Base-by-base conservation (phyloP, 2,888 invertebrate species). In the Andrena minutula region DNA sequence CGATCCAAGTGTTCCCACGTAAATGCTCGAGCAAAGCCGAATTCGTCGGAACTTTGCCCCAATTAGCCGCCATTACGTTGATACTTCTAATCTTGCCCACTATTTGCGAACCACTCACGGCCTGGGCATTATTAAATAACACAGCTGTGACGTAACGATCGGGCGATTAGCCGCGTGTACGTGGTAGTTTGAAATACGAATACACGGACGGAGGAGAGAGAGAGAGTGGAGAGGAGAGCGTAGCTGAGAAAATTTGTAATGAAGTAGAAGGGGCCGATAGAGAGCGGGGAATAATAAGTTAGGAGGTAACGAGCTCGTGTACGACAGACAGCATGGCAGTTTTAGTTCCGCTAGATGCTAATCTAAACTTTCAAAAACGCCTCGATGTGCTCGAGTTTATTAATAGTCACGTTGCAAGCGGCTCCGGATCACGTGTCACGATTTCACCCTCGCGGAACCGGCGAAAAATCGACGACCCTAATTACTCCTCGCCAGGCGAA, bases 271-370 rank as follows among this genome's bases (percentile, higher is more conserved):
- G 66, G 51, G 49, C 41, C 53, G 76, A 79, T 68, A 79, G 77
- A 75, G 75, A 78, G 79, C 66, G 61, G 75, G 71, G 75, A 80
- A 76, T 83, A 73, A 82, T 74, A 73, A 83, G 75, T 83, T 82
- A 71, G 71, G 26, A 53, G 63, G 20, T 70, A 83, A 76, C 69
- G 77, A 86, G 83, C 85, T 75, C 75, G 77, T 78, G 85, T 86
- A 88, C 89, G 87, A 89, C 88, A 86, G 89, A 87, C 86, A 86
- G 85, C 84, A 88, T 74, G 78, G 26, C 86, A 86, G 86, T 90
- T 89, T 88, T 83, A 84, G 89, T 89, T 90, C 86, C 84, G 86
- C 85, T 89, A 86, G 87, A 86, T 86, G 74, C 81, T 81, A 80
- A 75, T 78, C 73, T 81, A 80, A 88, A 89, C 79, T 89, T 89